Base-by-base conservation (phyloP, 2,797 vertebrate genomes). In the Crypturellus tataupa region DNA sequence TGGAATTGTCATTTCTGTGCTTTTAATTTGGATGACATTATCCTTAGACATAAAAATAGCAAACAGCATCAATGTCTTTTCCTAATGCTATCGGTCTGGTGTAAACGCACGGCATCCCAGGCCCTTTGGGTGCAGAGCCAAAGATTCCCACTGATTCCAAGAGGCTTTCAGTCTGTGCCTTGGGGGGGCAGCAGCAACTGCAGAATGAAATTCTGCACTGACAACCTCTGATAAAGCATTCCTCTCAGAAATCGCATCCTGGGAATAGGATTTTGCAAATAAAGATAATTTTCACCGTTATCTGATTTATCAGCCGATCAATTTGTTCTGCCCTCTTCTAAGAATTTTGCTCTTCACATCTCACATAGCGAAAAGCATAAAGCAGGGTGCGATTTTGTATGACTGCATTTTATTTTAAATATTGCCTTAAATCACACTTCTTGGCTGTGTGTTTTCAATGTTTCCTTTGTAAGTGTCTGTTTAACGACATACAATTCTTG, bases 11-110 rank as follows among this genome's bases (percentile, higher is more conserved):
- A 77, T 64, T 87, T 87, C 56, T 80, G n/a, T 29, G 49, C 86
- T 89, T 87, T 75, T 51, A 58, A 42, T 37, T 33, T 29, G 72
- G 76, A 75, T 58, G 37, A n/a, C 53, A 37, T 67, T 25, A 63
- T 47, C 65, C 65, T 78, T 2, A 63, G 53, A 53, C 86, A 90
- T 86, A 87, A 92, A 95, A 89, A 82, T 25, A 93, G 77, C 3
- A 0, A 67, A 37, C 2, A 60, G 29, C 80, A 62, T 60, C 91
- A 81, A 84, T 72, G 85, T 42, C 55, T 51, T 35, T 69, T 62
- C 62, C 72, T 87, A 90, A 80, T 33, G 65, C 92, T 62, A 16
- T 62, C 90, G 87, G 33, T 20, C 69, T 80, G 81, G 53, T 85
- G 69, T 21, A 78, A 59, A 90, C 84, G 92, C 76, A 19, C 44